A percentile compares a stretch with the other conserved stretches of the same genome.
phyloP scores from a whole-genome alignment of 2,888 invertebrate species.

The Sinohyriopsis cumingii region DNA sequence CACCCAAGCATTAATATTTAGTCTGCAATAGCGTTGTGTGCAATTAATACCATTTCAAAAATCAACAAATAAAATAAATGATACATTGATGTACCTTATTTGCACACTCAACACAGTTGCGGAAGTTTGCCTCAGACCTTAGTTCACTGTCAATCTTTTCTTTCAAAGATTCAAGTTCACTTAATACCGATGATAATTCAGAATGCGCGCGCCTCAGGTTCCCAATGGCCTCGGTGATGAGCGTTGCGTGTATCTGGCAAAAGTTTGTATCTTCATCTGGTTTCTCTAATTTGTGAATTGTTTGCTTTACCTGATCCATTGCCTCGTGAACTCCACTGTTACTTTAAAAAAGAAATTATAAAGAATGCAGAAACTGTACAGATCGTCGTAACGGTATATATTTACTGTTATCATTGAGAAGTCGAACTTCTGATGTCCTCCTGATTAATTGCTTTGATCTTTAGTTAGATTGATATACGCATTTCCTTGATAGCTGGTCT shows the following conservation, averaged over 20 bases:
- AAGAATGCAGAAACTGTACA: too few species aligned
- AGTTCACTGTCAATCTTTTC: conserved; percentile 7
- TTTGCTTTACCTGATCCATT: conserved; percentile 37
- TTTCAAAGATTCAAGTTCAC: conserved; percentile 8
- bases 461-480: too few species aligned
- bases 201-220: conserved; percentile 8
- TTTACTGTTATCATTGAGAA: too few species aligned
- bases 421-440: too few species aligned
- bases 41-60: background rate
- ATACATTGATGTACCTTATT: conserved; percentile 6
- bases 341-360: conserved; percentile 23
- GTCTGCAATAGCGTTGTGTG: too few species aligned
- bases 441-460: too few species aligned
- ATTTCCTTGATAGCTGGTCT: too few species aligned
- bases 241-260: conserved; percentile 20
- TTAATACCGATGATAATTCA: background rate
- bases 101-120: conserved; percentile 6
- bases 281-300: conserved; percentile 36
- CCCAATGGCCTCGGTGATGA: conserved; percentile 19
- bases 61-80: background rate
- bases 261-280: conserved; percentile 33
- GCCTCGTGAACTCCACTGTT: conserved; percentile 38
- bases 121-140: conserved; percentile 2
- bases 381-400: too few species aligned
- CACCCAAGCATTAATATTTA: too few species aligned